Percentiles rank a stretch among this genome's conserved stretches.
Evolutionary conservation across 35 echinoderm and acorn worm genomes (phyloP).

Genomic region (Strongylocentrotus purpuratus): DNA sequence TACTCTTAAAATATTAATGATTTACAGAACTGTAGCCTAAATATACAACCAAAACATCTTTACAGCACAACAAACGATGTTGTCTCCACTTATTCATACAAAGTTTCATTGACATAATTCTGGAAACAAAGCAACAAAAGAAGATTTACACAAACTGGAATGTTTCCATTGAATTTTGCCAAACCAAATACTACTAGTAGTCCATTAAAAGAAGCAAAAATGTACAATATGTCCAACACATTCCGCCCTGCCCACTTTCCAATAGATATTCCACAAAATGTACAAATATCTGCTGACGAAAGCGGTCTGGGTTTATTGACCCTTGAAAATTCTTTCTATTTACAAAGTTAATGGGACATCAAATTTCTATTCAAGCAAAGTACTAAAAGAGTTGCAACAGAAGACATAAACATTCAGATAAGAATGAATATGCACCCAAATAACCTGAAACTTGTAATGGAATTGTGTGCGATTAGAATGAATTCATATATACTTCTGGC

Average conservation of each 20-base stretch:
- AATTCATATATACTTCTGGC: too few species aligned
- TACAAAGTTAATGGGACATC: not conserved
- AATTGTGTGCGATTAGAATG: too few species aligned
- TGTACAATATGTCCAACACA: not conserved
- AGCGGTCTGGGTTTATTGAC: not conserved
- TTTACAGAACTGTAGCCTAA: too few species aligned
- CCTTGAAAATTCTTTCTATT: not conserved
- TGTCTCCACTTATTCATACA: not conserved
- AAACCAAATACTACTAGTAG: not conserved
- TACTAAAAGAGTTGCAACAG: too few species aligned
- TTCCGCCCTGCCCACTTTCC: not conserved
- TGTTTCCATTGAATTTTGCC: not conserved
- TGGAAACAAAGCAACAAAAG: not conserved
- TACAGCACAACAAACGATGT: not conserved
- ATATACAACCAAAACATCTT: not conserved
- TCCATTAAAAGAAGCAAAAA: not conserved
- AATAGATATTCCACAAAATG: not conserved
- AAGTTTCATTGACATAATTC: slow-evolving; percentile 4
- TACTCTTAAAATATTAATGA: too few species aligned
- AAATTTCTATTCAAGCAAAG: too few species aligned
- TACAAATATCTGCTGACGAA: not conserved
- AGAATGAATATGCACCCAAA: too few species aligned
- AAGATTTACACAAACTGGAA: not conserved
- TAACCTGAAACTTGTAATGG: too few species aligned
- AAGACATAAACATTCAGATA: too few species aligned